Evolutionary conservation across 2,113 vertebrate species (phyloP).

Genomic region (Mystacornis crossleyi): DNA sequence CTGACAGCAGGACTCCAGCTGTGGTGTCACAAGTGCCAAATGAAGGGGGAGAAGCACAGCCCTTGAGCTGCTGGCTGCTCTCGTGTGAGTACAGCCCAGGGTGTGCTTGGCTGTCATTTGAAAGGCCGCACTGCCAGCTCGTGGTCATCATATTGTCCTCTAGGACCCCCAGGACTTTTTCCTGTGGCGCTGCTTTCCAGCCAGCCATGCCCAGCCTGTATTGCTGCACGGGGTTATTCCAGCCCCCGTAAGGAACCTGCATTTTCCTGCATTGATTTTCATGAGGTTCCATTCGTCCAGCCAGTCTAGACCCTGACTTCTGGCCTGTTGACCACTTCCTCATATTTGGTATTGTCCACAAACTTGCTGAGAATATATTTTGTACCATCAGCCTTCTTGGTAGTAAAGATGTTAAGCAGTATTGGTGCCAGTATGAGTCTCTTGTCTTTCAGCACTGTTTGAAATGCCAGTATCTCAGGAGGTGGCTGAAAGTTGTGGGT

Average conservation of each 20-base stretch:
- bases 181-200: background rate
- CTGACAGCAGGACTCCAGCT: background rate
- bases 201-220: background rate
- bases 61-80: background rate
- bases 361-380: background rate
- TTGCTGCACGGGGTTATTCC: background rate
- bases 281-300: background rate
- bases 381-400: background rate
- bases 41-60: background rate
- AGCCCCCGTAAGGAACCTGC: fast-evolving
- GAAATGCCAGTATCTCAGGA: background rate
- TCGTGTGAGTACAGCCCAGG: background rate
- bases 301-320: background rate
- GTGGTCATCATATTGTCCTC: background rate
- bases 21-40: background rate
- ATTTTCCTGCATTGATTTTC: background rate
- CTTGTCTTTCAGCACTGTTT: background rate
- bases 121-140: background rate
- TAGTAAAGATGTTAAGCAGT: background rate
- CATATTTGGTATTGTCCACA: background rate
- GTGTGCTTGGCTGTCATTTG: background rate
- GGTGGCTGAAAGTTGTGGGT: background rate
- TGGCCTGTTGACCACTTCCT: background rate
- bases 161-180: background rate
- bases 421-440: background rate